phyloP scores from a whole-genome alignment of 1,140 invertebrate genomes.

The Drosophila tristis region DNA sequence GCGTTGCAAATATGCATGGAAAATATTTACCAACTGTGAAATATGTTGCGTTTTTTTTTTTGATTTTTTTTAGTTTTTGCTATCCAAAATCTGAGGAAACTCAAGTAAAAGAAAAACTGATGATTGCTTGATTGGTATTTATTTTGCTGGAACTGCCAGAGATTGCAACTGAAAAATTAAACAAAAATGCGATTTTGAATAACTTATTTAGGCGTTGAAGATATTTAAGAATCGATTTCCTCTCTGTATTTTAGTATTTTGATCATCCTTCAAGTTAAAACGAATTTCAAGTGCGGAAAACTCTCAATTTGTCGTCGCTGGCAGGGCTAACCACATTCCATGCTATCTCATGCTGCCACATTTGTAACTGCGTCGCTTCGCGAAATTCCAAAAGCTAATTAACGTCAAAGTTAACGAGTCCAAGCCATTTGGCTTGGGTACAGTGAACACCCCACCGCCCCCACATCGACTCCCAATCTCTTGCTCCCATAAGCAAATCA shows the following conservation, averaged over 20 bases:
- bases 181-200: no score
- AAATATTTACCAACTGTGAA: slow-evolving; percentile 48
- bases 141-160: no score
- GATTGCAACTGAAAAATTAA: no score
- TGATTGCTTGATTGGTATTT: no score
- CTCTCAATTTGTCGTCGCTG: background rate
- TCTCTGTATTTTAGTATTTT: no score
- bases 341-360: background rate
- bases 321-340: background rate
- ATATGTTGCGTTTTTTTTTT: slow-evolving; percentile 44
- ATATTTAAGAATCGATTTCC: no score
- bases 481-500: slow-evolving; percentile 28
- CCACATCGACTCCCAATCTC: background rate
- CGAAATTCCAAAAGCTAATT: slow-evolving; percentile 51
- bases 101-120: no score
- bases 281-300: no score
- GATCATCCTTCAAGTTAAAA: no score
- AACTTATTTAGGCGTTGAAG: no score
- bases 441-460: background rate
- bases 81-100: no score
- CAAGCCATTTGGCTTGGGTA: slow-evolving; percentile 30
- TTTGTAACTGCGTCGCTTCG: slow-evolving; percentile 57
- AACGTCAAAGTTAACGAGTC: slow-evolving; percentile 47
- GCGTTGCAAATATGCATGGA: slow-evolving; percentile 78
- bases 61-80: slow-evolving; percentile 14